Percentiles rank a stretch among this genome's conserved stretches.
Evolutionary conservation across 2,113 vertebrate species (phyloP).

Genomic region (Paraplagusia blochii): DNA sequence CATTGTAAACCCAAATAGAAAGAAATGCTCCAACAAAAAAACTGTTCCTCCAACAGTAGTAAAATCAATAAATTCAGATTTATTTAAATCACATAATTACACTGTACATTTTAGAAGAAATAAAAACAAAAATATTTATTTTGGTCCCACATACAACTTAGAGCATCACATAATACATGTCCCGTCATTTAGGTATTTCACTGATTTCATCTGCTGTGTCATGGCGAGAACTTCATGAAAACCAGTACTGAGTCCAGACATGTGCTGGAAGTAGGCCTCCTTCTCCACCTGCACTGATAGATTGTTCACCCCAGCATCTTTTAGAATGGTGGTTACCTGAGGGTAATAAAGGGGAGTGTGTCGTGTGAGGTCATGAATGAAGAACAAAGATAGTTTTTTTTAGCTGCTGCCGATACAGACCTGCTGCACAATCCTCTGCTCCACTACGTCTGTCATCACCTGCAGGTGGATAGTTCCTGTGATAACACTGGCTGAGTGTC

Average conservation of each 20-base stretch:
- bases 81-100: conserved; percentile 54
- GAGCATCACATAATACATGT: conserved; percentile 89
- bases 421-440: conserved; percentile 95
- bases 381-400: not conserved
- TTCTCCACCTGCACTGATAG: conserved; percentile 97
- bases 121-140: conserved; percentile 16
- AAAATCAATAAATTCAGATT: conserved; percentile 63
- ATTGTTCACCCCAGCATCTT: conserved; percentile 94
- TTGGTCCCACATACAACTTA: conserved; percentile 35
- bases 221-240: conserved; percentile 94
- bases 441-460: conserved; percentile 88
- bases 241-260: conserved; percentile 94
- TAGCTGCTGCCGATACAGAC: conserved; percentile 53
- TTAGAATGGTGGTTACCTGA: conserved; percentile 90
- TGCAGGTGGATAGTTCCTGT: conserved; percentile 97
- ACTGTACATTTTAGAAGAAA: conserved; percentile 52
- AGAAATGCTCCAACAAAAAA: too few relatives aligned
- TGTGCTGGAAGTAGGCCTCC: conserved; percentile 97
- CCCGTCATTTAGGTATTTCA: conserved; percentile 92
- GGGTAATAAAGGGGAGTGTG: not conserved
- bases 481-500: conserved; percentile 90
- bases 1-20: too few relatives aligned
- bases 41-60: not conserved
- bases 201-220: conserved; percentile 93
- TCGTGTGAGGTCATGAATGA: not conserved